Evolutionary conservation across 2,113 vertebrate genomes (phyloP), one percentile per base, ranked within the genome.

Genomic region (Phylloscopus whistleri): DNA sequence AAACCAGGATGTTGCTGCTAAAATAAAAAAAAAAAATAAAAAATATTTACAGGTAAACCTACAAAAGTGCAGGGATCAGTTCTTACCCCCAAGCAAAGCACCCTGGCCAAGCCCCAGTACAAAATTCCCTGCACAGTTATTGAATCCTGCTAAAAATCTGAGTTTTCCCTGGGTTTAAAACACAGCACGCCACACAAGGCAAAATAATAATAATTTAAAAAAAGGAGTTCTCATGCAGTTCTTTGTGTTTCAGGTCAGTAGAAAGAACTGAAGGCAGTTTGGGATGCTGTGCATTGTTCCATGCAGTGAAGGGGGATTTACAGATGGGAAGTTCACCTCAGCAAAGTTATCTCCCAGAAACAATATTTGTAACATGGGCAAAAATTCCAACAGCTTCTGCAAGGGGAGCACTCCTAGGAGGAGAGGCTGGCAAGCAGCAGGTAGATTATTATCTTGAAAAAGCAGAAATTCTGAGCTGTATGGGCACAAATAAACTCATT

Each of bases 241-340:
- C 97, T 97, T 93, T 80, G 87, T 53, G 35, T 35, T 95, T 95
- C 66, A 62, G 96, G 67, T 94, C 37, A 77, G 51, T 10, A 60
- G 44, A 26, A 91, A 81, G 96, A 93, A 95, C 72, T 98, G 98
- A 99, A 99, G 98, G 98, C 98, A 99, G 98, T 98, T 98, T 97
- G 98, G 97, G 96, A 88, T 89, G 30, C 95, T 97, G 98, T 98
- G 98, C 97, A 95, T 97, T 94, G 93, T 98, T 98, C 98, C 96
- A 90, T 43, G 60, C 1, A 41, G 89, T 46, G 95, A 89, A 77
- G 55, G 73, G 84, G 87, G 70, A 95, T 84, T 92, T 37, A 87
- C 51, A 81, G 88, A 82, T 92, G 94, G 69, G 84, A 94, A 93
- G 37, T 9, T 89, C 84, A 96, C 93, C 90, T 60, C 67, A 97